Conservation (phyloP, 2,797 vertebrate genomes). For the Esox lucius region DNA sequence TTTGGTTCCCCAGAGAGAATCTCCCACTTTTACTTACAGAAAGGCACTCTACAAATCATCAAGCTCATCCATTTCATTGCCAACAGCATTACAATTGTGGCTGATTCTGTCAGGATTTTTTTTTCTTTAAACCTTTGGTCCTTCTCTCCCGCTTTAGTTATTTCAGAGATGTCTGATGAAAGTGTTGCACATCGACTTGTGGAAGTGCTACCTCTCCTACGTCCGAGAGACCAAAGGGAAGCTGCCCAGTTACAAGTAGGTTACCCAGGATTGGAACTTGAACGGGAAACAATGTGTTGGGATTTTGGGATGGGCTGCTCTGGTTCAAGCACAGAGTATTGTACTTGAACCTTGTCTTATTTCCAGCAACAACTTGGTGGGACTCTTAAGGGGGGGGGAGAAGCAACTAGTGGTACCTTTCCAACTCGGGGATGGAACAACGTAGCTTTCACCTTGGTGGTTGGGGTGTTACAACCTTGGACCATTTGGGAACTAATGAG, state of each 20-base stretch:
- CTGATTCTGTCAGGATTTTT: background rate
- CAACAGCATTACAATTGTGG: background rate
- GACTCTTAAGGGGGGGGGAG: no score
- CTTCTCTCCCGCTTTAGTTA: constrained; percentile 73
- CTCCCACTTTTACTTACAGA: background rate
- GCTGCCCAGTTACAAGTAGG: constrained; percentile 99
- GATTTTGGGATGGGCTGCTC: background rate
- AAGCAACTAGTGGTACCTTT: no score
- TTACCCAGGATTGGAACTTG: constrained; percentile 27
- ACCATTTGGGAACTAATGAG: no score
- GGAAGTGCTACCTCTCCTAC: constrained; percentile 99
- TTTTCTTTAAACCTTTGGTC: background rate
- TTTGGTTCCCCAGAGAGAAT: background rate
- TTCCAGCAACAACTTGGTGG: no score
- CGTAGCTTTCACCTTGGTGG: no score
- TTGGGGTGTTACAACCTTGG: no score
- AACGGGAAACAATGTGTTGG: background rate
- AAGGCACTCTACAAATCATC: background rate
- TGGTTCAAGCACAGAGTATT: background rate
- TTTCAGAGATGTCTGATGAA: constrained; percentile 99
- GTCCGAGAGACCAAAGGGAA: constrained; percentile 99
- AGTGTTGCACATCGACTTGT: constrained; percentile 98
- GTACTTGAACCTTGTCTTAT: no score
- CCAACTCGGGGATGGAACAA: no score
- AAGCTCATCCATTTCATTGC: background rate